phyloP scores from a whole-genome alignment of 1,140 invertebrate species.

The Drosophila pseudoobscura region DNA sequence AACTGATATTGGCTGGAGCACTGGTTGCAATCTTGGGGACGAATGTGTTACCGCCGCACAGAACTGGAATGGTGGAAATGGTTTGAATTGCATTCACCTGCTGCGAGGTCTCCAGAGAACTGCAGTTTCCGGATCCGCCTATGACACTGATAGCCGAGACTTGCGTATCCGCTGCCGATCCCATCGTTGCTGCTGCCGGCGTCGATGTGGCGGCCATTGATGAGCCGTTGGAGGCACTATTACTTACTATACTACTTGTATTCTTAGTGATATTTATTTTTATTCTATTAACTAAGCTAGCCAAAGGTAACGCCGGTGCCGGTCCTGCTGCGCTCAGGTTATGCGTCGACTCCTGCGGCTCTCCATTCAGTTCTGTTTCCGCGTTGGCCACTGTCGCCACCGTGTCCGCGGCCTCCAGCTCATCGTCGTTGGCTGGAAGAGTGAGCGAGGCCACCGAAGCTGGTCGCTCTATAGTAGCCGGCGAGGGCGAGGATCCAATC shows the following conservation, averaged over 20 bases:
- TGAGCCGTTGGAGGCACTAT: conserved; percentile 68
- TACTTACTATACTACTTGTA: conserved; percentile 83
- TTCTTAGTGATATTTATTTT: conserved; percentile 92
- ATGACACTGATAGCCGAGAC: conserved; percentile 70
- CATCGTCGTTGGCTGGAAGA: conserved; percentile 67
- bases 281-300: conserved; percentile 86
- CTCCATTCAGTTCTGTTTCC: conserved; percentile 84
- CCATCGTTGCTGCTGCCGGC: conserved; percentile 7
- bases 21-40: conserved; percentile 68
- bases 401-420: conserved; percentile 86
- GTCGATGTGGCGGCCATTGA: conserved; percentile 22
- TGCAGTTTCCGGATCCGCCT: conserved; percentile 42
- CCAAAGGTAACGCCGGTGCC: conserved; percentile 84
- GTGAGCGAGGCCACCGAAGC: conserved; percentile 68
- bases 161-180: conserved; percentile 45
- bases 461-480: conserved; percentile 65
- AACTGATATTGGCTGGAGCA: conserved; percentile 57
- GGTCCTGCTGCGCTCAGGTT: conserved; percentile 83
- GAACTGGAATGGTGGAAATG: conserved; percentile 81
- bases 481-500: conserved; percentile 72
- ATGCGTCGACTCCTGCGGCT: conserved; percentile 84
- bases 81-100: conserved; percentile 73
- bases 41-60: conserved; percentile 78
- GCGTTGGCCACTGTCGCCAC: conserved; percentile 2
- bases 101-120: conserved; percentile 31